Conservation (phyloP, 2,888 invertebrate genomes). For the Hedychridium roseum region DNA sequence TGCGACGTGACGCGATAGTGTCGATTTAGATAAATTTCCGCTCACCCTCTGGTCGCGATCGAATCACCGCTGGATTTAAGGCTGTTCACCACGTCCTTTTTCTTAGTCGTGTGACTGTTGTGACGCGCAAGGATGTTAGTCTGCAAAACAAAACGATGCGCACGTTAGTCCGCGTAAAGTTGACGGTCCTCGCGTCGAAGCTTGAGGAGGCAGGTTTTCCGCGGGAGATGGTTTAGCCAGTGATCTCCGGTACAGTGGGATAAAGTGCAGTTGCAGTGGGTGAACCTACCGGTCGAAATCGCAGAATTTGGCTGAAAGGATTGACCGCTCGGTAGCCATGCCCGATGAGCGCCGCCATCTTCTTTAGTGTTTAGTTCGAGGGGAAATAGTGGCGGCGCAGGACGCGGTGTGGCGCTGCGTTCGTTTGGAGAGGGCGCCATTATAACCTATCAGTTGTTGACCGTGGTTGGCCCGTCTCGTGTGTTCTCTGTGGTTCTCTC, state of each 20-base stretch:
- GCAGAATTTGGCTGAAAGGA: constrained; percentile 29
- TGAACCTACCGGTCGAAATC: constrained; percentile 37
- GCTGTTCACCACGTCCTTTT: constrained; percentile 27
- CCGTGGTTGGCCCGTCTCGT: too few relatives aligned
- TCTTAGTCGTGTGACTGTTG: constrained; percentile 22
- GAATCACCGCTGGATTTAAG: constrained; percentile 46
- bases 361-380: constrained; percentile 43
- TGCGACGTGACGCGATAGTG: constrained; percentile 33
- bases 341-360: constrained; percentile 72
- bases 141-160: constrained; percentile 25
- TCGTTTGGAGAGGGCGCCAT: background rate
- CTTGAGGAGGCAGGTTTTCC: background rate
- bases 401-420: background rate
- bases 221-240: constrained; percentile 3
- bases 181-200: background rate
- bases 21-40: constrained; percentile 16
- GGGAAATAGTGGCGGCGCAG: background rate
- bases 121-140: background rate
- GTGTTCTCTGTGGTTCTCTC: too few relatives aligned
- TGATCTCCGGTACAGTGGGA: constrained; percentile 7
- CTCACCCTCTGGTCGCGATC: constrained; percentile 57
- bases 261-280: constrained; percentile 54
- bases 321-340: constrained; percentile 63
- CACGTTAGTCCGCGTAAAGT: constrained; percentile 22
- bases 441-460: too few relatives aligned